Base-by-base conservation (phyloP, 2,888 invertebrate species). In the Ormyrus rosae region DNA sequence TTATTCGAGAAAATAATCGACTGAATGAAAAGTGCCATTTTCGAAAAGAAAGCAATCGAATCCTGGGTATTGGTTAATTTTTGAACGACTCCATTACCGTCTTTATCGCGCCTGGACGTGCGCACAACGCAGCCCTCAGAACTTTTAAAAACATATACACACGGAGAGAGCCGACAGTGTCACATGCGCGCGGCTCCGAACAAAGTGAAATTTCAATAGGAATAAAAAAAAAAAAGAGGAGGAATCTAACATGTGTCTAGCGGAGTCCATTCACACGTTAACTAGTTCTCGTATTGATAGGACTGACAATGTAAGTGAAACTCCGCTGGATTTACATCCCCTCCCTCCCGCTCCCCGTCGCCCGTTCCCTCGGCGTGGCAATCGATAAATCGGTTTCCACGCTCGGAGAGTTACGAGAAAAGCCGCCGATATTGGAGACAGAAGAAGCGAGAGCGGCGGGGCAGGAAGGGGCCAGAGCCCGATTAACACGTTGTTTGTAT, bases 401-500 rank as follows among this genome's bases (percentile, higher is more conserved):
- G 83, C 69, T 83, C 77, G 80, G 79, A 80, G 80, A 75, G 83
- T 79, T 77, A 53, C 81, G 78, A 74, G 56, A 70, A 56, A 60
- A 65, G 50, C 50, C 50, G 19, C 13, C 69, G 67, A 72, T 64
- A 71, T 65, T 46, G 68, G 60, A 64, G 19, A 60, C 45, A 69
- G 71, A 71, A 69, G 71, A 71, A 56, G 48, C 8, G 51, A 60
- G 53, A 53, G 48, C 55, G 19, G 60, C n/a, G 72, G 34, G 34
- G 34, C 34, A 34, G 34, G 34, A 34, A 34, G 34, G 34, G 34
- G 34, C 34, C 34, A 13, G 45, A 87, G 86, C 84, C 85, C 90
- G 90, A 90, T 90, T 90, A 90, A 90, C 90, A 90, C 90, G 90
- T 90, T 90, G 90, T 90, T 90, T 90, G 90, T 90, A 90, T 90